Percentiles rank a stretch among this genome's conserved stretches.
Conservation (phyloP, 1,140 invertebrate genomes). For the Solenopsis fugax region DNA sequence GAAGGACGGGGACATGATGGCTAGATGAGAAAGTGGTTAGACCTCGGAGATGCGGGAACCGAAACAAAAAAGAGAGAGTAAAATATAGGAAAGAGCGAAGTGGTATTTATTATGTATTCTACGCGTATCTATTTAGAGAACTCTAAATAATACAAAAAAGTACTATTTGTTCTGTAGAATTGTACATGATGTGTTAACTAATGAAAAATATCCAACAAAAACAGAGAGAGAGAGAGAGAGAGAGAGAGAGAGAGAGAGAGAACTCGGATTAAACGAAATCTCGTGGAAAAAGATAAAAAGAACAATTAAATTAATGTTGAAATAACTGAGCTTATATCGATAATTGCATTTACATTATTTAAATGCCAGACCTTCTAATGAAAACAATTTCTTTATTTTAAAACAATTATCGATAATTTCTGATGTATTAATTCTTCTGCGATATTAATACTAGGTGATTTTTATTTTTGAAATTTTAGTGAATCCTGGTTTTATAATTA, state of each 20-base stretch:
- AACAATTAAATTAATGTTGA: constrained; percentile 1
- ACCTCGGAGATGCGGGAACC: not conserved
- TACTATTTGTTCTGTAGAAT: not conserved
- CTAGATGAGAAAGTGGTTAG: constrained; percentile 41
- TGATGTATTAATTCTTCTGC: not conserved
- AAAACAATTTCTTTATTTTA: not conserved
- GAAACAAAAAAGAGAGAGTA: constrained; percentile 23
- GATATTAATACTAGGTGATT: not conserved
- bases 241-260: not conserved
- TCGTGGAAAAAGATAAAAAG: not conserved
- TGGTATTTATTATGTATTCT: constrained; percentile 8
- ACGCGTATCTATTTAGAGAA: constrained; percentile 5
- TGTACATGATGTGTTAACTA: not conserved
- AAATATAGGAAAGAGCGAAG: not conserved
- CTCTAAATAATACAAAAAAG: constrained; percentile 6
- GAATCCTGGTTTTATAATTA: not conserved
- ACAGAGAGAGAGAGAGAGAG: not conserved
- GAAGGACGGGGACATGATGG: not conserved
- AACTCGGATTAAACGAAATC: not conserved
- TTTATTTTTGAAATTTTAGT: not conserved
- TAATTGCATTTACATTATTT: constrained; percentile 2
- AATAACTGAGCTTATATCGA: not conserved
- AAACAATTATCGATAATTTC: too few relatives aligned
- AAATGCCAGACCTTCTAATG: not conserved
- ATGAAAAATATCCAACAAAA: not conserved